Base-by-base conservation (phyloP, 2,888 invertebrate genomes). In the Disparrhopalites patrizii region DNA sequence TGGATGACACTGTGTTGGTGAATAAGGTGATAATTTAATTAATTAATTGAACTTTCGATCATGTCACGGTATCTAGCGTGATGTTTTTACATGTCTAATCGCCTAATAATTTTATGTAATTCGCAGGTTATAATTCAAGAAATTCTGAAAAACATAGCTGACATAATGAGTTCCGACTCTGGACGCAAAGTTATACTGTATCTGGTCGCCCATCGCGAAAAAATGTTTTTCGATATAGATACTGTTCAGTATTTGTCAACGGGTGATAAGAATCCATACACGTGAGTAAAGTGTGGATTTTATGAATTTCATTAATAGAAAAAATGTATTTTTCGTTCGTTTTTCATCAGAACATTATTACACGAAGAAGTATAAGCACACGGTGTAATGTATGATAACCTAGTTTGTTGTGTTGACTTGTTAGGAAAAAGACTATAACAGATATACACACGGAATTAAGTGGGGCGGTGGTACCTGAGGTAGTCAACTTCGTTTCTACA, bases 1-100 rank as follows among this genome's bases (percentile, higher is more conserved):
- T 94, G 1, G 97, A 98, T 78, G 97, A 98, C 78, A 97, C 96
- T 0, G 90, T 91, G 62, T 83, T 96, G 0, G 84, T 95, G 23
- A 89, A 89, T 76, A 96, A 96, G 79, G 85, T 88, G 0, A 51
- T 27, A n/a, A n/a, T 10, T 55, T 27, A 43, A 36, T 38, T 25
- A 64, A n/a, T 28, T 54, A 15, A 18, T 43, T 30, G 10, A 20
- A 15, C 23, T 5, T 27, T 10, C n/a, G 47, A 47, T 47, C 7
- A 7, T 47, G 47, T 47, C 47, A 10, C 7, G 8, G 13, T 47
- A 18, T n/a, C 20, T 13, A n/a, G 3, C 13, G 51, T 36, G 25
- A 51, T 51, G 47, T 47, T 47, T 47, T 10, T 7, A 7, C 43
- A 43, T 43, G 43, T 43, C 4, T 18, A 43, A 36, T 36, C 13